A percentile compares a stretch with the other conserved stretches of the same genome.
Evolutionary conservation across 1,140 invertebrate species (phyloP).

Genomic region (Caenorhabditis brenneri): DNA sequence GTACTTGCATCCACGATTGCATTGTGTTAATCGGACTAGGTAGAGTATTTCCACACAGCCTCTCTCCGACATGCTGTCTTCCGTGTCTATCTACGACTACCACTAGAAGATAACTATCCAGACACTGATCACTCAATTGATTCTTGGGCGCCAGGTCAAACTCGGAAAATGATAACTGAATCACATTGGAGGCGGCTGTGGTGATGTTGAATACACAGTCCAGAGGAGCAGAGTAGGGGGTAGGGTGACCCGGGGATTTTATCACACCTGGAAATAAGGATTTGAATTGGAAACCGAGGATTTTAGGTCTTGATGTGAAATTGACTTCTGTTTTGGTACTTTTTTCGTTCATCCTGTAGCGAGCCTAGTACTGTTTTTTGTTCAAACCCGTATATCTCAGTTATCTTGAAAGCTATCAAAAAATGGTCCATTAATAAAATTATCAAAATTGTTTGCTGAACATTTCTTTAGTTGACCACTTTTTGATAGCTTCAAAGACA

Average conservation of each 20-base stretch:
- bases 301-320: too few relatives aligned
- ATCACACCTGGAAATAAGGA: conserved; percentile 7
- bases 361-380: too few relatives aligned
- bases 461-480: too few relatives aligned
- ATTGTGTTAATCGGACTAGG: conserved; percentile 39
- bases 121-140: conserved; percentile 34
- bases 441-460: too few relatives aligned
- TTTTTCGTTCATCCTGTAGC: too few relatives aligned
- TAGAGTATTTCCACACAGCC: conserved; percentile 34
- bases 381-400: too few relatives aligned
- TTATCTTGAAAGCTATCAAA: too few relatives aligned
- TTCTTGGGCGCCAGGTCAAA: conserved; percentile 40
- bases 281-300: too few relatives aligned
- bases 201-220: conserved; percentile 48
- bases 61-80: conserved; percentile 47
- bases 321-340: too few relatives aligned
- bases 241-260: conserved; percentile 36
- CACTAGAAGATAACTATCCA: conserved; percentile 44
- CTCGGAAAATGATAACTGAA: conserved; percentile 42
- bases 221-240: not conserved
- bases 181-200: conserved; percentile 35
- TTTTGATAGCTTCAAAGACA: too few relatives aligned
- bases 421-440: too few relatives aligned
- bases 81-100: conserved; percentile 47
- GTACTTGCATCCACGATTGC: conserved; percentile 43